Evolutionary conservation across 2,888 invertebrate genomes (phyloP).

Genomic region (Clivina fossor): DNA sequence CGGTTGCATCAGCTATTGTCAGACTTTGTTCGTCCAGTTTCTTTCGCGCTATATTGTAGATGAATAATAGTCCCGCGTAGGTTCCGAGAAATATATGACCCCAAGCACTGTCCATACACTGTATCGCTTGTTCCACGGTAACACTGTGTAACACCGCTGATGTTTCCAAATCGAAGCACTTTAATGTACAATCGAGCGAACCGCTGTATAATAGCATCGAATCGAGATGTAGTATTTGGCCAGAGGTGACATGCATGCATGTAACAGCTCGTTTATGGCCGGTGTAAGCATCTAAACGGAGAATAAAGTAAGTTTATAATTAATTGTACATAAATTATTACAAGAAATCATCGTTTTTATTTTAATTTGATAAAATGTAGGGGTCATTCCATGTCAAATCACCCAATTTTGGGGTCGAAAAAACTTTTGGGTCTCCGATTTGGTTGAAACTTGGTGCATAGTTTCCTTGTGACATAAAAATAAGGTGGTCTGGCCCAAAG

Average conservation of each 20-base stretch:
- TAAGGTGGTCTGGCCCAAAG: too few species aligned
- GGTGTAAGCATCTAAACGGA: conserved; percentile 47
- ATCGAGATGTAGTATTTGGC: neutral
- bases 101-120: conserved; percentile 76
- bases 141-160: conserved; percentile 57
- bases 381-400: too few species aligned
- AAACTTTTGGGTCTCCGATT: too few species aligned
- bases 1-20: conserved; percentile 65
- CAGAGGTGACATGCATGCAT: conserved; percentile 14
- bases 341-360: too few species aligned
- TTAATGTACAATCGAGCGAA: conserved; percentile 63
- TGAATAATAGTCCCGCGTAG: conserved; percentile 68
- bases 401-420: too few species aligned
- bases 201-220: conserved; percentile 58
- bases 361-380: too few species aligned
- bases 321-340: too few species aligned
- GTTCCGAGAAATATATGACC: conserved; percentile 72
- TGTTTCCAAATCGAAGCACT: conserved; percentile 62
- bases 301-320: too few species aligned
- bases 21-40: conserved; percentile 58
- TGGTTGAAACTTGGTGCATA: too few species aligned
- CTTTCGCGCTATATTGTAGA: conserved; percentile 67
- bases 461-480: too few species aligned
- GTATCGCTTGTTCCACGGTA: conserved; percentile 64
- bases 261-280: conserved; percentile 45